Evolutionary conservation across 2,113 vertebrate genomes (phyloP), one percentile per base, ranked within the genome.

Genomic region (Mungos mungo): DNA sequence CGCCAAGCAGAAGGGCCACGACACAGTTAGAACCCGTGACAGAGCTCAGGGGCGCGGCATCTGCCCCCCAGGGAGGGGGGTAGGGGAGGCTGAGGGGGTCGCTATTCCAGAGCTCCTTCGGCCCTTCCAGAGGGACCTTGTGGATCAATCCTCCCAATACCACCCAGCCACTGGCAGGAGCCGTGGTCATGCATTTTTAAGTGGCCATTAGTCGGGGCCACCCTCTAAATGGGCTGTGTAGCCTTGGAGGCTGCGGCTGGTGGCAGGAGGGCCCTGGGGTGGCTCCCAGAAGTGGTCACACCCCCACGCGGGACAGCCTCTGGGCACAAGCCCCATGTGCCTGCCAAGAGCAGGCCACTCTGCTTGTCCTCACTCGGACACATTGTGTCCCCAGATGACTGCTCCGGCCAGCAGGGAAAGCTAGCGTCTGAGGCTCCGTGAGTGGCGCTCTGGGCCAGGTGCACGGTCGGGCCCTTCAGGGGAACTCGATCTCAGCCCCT

Each of bases 101-200:
- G n/a, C 79, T 11, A 31, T 27, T 50, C 52, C 25, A 1, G 31
- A 71, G 35, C 35, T 80, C 69, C n/a, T 23, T 3, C 31, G 6
- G 31, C 63, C 47, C 47, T 89, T 57, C 27, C 16, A 57, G 16
- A 14, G 35, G 88, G 69, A 45, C 54, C 77, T 7, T n/a, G 50
- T 12, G 29, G 38, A 60, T 89, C 2, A 1, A 81, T 88, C 38
- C 31, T 88, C 29, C 33, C 38, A 33, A 0, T 4, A 18, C 33
- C 2, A 19, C 76, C 7, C 1, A 18, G 52, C 50, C 68, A 10
- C 76, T 60, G 52, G 69, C 60, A 5, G 45, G 69, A 96, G 76
- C 86, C 21, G 0, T 2, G 92, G 8, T 50, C 69, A 88, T 94
- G 94, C 83, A 92, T 96, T 96, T 94, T 95, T 95, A 93, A 97